Conservation (phyloP, 2,888 invertebrate genomes). For the Craniophora ligustri region DNA sequence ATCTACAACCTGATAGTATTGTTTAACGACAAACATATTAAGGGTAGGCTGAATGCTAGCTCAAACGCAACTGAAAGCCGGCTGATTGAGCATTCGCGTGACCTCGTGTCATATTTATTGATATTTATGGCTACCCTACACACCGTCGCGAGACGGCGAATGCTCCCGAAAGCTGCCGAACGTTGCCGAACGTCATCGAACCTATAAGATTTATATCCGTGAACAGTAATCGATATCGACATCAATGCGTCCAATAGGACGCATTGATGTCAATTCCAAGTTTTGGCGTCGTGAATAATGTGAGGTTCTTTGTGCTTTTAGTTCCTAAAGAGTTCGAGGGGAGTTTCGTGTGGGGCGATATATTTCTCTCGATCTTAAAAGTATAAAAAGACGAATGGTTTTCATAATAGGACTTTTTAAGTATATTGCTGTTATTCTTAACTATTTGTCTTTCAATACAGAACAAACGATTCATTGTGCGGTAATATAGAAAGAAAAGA, state of each 20-base stretch:
- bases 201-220: conserved; percentile 37
- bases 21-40: conserved; percentile 55
- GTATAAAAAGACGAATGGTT: conserved; percentile 4
- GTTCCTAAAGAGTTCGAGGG: conserved; percentile 30
- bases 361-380: conserved; percentile 33
- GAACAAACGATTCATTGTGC: no score
- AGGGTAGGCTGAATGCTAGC: conserved; percentile 37
- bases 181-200: conserved; percentile 4
- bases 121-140: conserved; percentile 38
- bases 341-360: conserved; percentile 30
- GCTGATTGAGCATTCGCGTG: conserved; percentile 60
- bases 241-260: no score
- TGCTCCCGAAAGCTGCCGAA: conserved; percentile 17
- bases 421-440: no score
- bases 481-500: no score
- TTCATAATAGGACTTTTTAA: neutral
- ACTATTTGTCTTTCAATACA: no score
- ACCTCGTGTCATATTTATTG: conserved; percentile 44
- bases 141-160: conserved; percentile 31
- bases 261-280: conserved; percentile 50
- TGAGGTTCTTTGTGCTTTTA: conserved; percentile 38
- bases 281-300: conserved; percentile 40
- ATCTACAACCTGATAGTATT: conserved; percentile 41
- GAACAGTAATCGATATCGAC: conserved; percentile 50
- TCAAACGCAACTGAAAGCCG: conserved; percentile 20